Evolutionary conservation across 2,797 vertebrate species (phyloP).

Genomic region (Rhabdophis nuchalis): DNA sequence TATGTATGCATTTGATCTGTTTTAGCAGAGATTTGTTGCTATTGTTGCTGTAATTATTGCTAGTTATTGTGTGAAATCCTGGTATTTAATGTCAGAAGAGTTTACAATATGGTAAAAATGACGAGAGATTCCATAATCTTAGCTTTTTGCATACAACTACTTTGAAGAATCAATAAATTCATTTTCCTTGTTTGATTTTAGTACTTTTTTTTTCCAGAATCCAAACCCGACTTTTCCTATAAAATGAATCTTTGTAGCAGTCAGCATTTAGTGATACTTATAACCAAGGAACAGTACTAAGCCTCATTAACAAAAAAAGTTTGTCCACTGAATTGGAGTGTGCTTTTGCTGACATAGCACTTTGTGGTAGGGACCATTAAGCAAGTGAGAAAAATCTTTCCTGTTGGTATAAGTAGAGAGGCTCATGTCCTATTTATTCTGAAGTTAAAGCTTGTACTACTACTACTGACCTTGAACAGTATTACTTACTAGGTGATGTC

Average conservation of each 20-base stretch:
- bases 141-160: neutral
- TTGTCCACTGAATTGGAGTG: conserved; percentile 2
- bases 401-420: neutral
- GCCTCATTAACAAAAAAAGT: conserved; percentile 1
- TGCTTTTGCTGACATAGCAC: neutral
- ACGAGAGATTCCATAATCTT: neutral
- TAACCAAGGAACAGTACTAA: neutral
- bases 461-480: neutral
- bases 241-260: neutral
- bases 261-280: neutral
- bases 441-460: neutral
- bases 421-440: neutral
- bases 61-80: neutral
- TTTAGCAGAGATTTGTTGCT: neutral
- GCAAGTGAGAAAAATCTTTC: neutral
- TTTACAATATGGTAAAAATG: neutral
- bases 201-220: neutral
- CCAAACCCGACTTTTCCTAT: neutral
- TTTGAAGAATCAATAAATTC: neutral
- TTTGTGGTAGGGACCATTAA: conserved; percentile 1
- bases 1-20: neutral
- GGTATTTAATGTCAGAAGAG: neutral
- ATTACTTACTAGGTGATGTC: neutral
- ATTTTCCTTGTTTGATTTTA: neutral
- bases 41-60: neutral